phyloP scores from a whole-genome alignment of 1,140 invertebrate genomes.

The Pogonomyrmex barbatus region DNA sequence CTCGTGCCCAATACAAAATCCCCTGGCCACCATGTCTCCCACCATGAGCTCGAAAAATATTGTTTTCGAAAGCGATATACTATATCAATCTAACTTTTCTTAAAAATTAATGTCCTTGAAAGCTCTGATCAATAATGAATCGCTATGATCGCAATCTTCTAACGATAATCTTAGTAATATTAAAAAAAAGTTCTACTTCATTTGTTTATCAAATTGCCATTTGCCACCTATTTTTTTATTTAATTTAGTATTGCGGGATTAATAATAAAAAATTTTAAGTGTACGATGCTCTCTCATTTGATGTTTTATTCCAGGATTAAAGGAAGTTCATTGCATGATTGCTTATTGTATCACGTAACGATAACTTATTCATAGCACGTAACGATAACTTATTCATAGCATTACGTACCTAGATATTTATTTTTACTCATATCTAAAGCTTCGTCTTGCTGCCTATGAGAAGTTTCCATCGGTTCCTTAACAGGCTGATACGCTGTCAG shows the following conservation, averaged over 20 bases:
- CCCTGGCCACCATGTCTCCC: conserved; percentile 25
- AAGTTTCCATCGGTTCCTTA: conserved; percentile 77
- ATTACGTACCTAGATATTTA: conserved; percentile 83
- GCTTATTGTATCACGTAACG: background rate
- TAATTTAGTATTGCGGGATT: background rate
- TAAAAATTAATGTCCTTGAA: background rate
- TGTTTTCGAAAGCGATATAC: background rate
- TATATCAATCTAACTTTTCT: background rate
- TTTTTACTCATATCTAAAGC: conserved; percentile 85
- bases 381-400: background rate
- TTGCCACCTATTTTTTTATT: background rate
- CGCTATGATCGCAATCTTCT: background rate
- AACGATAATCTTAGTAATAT: background rate
- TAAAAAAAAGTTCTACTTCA: background rate
- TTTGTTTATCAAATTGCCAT: background rate
- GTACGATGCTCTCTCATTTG: background rate
- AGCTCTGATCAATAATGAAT: background rate
- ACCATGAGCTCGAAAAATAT: conserved; percentile 1
- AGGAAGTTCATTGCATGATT: background rate
- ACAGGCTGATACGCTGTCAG: conserved; percentile 74
- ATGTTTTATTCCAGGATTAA: background rate
- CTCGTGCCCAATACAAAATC: conserved; percentile 70
- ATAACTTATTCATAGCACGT: background rate
- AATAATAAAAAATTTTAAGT: background rate
- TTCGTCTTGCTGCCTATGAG: conserved; percentile 82